A percentile compares a stretch with the other conserved stretches of the same genome.
phyloP scores from a whole-genome alignment of 2,797 vertebrate genomes.

The Sphenopsis melanotis region DNA sequence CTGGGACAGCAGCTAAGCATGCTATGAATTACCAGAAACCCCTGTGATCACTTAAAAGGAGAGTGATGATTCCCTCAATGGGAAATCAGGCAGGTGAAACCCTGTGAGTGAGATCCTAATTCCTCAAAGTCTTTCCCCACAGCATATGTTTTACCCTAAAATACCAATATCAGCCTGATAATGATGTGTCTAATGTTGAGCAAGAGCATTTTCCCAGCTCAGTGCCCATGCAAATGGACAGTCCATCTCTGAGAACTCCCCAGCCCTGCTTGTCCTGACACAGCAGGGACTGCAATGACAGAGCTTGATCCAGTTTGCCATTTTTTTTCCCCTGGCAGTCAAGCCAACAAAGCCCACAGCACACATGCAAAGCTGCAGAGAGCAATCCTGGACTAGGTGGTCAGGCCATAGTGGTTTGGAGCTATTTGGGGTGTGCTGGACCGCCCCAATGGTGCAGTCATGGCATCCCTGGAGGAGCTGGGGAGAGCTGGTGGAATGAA shows the following conservation, averaged over 20 bases:
- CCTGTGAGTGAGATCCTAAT: not conserved
- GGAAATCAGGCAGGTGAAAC: not conserved
- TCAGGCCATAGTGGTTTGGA: not conserved
- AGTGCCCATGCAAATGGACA: rapidly evolving
- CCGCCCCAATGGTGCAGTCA: rapidly evolving
- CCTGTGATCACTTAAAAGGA: not conserved
- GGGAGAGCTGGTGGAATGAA: not conserved
- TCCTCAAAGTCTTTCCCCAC: not conserved
- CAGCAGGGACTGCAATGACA: rapidly evolving
- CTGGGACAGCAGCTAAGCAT: not conserved
- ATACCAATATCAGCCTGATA: not conserved
- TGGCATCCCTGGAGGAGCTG: not conserved
- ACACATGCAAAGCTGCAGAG: not conserved
- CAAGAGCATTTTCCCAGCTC: not conserved
- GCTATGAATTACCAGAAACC: not conserved
- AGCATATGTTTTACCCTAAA: not conserved
- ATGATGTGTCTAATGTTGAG: rapidly evolving
- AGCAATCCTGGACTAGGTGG: not conserved
- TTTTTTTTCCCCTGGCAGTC: not conserved
- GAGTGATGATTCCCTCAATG: not conserved
- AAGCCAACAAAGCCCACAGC: not conserved
- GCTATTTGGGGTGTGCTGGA: rapidly evolving
- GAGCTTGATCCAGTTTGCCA: not conserved
- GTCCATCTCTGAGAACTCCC: rapidly evolving
- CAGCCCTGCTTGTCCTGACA: not conserved